These are phyloP conservation scores for Mesocentrotus franciscanus DNA, from an alignment of 53 echinoderm and acorn worm genomes.

Conservation along the genomic window DNA sequence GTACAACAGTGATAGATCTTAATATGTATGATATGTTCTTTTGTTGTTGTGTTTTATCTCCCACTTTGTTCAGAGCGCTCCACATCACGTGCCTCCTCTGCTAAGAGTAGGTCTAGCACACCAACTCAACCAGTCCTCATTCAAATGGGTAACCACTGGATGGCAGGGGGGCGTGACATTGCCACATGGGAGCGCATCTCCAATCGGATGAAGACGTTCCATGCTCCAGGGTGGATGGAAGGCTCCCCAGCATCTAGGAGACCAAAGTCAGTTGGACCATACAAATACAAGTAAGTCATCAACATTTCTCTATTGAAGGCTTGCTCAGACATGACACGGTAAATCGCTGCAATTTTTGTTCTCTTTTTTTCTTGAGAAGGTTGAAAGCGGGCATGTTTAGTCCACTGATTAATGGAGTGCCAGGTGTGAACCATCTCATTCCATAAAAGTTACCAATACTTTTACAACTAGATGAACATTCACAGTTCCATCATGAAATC, in stretches of 20 bases:
- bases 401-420: too few relatives aligned
- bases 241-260: conserved; percentile 69
- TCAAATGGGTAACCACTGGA: conserved; percentile 88
- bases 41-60: background rate
- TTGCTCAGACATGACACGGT: too few relatives aligned
- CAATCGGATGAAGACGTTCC: conserved; percentile 80
- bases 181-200: conserved; percentile 72
- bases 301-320: background rate
- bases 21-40: too few relatives aligned
- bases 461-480: too few relatives aligned
- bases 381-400: too few relatives aligned
- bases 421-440: too few relatives aligned
- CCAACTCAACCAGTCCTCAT: conserved; percentile 72
- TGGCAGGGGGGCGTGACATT: conserved; percentile 89
- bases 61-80: background rate
- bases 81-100: conserved; percentile 44
- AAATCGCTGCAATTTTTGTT: too few relatives aligned
- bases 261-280: conserved; percentile 88
- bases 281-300: conserved; percentile 68
- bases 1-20: too few relatives aligned
- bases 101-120: conserved; percentile 57
- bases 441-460: too few relatives aligned
- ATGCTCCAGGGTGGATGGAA: conserved; percentile 94
- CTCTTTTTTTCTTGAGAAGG: too few relatives aligned
- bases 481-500: too few relatives aligned